Percentiles rank a stretch among this genome's conserved stretches.
These are phyloP conservation scores for Zaprionus obscuricornis DNA, from an alignment of 2,888 invertebrate species.

Conservation along the genomic window DNA sequence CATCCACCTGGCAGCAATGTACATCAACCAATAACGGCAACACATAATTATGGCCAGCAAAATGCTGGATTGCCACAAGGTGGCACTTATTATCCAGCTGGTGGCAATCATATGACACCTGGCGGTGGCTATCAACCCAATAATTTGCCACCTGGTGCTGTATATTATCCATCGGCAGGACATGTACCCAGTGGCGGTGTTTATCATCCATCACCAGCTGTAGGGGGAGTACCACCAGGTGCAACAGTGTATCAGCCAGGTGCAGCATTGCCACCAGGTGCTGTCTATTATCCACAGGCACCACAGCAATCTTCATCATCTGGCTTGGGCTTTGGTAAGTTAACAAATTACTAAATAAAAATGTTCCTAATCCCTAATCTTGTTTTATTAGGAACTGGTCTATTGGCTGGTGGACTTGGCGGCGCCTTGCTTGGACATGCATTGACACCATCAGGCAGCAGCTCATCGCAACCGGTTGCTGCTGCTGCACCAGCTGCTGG, in stretches of 20 bases:
- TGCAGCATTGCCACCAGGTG: constrained; percentile 72
- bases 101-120: constrained; percentile 46
- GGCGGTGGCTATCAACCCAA: constrained; percentile 61
- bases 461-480: constrained; percentile 62
- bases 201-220: constrained; percentile 58
- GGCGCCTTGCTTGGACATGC: constrained; percentile 81
- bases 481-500: constrained; percentile 64
- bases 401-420: constrained; percentile 81
- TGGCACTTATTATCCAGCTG: constrained; percentile 62
- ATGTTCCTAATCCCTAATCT: background rate
- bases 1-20: constrained; percentile 64
- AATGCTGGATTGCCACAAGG: constrained; percentile 59
- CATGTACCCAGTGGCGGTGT: constrained; percentile 52
- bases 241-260: constrained; percentile 72
- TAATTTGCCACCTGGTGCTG: constrained; percentile 62
- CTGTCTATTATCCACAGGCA: constrained; percentile 68
- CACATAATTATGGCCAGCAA: constrained; percentile 69
- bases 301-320: constrained; percentile 81
- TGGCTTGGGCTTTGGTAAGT: constrained; percentile 81
- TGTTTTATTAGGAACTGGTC: constrained; percentile 75
- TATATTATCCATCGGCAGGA: constrained; percentile 60
- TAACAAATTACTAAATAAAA: background rate
- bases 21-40: constrained; percentile 74
- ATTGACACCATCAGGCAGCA: constrained; percentile 77
- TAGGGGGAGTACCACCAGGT: constrained; percentile 70